Conservation (phyloP, 2,113 vertebrate species). For the Eurypyga helias region DNA sequence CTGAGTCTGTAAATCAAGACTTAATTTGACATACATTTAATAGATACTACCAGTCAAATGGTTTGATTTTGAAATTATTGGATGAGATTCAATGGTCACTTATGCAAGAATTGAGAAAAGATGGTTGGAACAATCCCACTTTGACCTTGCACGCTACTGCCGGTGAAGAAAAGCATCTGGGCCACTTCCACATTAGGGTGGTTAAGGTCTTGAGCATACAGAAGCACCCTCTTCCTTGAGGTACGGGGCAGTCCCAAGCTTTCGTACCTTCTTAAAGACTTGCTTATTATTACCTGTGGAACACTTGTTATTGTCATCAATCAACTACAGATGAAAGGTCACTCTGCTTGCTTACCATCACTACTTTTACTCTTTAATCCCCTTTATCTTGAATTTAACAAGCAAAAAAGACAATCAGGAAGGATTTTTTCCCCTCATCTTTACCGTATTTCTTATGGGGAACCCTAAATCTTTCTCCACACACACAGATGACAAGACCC, state of each 20-base stretch:
- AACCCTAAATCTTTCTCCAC: background rate
- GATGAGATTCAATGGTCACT: background rate
- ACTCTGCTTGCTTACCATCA: background rate
- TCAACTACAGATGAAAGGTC: background rate
- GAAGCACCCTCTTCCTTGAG: background rate
- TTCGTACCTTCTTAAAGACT: background rate
- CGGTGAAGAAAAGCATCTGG: slow-evolving; percentile 21
- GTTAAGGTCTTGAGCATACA: background rate
- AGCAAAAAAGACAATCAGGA: background rate
- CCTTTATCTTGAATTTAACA: background rate
- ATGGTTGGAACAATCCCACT: background rate
- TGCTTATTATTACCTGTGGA: background rate
- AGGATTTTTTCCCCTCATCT: background rate
- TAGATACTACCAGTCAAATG: background rate
- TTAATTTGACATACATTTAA: background rate
- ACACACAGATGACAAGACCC: background rate
- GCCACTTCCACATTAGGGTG: background rate
- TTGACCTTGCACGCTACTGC: background rate
- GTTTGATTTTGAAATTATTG: background rate
- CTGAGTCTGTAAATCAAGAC: background rate
- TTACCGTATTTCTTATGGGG: background rate
- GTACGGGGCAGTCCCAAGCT: background rate
- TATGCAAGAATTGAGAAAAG: background rate
- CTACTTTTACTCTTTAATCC: background rate
- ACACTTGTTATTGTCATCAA: background rate